Percentiles rank a stretch among this genome's conserved stretches.
Evolutionary conservation across 2,113 vertebrate species (phyloP).

Genomic region (Eulacestoma nigropectus): DNA sequence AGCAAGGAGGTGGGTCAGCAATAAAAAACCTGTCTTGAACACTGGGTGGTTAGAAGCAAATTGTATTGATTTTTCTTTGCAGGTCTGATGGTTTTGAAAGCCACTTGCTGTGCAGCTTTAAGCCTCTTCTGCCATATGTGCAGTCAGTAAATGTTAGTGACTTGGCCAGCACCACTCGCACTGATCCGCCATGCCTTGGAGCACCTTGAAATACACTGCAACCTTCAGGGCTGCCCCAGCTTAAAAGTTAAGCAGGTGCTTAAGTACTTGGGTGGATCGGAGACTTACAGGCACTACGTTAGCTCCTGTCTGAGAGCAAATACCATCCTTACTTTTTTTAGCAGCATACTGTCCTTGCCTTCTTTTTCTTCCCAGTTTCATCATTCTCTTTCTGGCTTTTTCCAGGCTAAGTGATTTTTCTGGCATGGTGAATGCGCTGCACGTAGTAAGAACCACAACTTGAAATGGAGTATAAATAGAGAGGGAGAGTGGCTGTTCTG

Average conservation of each 20-base stretch:
- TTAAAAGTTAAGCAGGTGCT: conserved; percentile 29
- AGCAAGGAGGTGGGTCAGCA: neutral
- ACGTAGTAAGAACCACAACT: neutral
- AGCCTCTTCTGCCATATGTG: conserved; percentile 30
- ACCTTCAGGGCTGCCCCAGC: neutral
- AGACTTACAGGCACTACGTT: accelerated
- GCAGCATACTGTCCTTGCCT: neutral
- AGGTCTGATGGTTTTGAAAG: conserved; percentile 34
- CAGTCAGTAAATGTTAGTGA: neutral
- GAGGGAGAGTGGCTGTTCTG: neutral
- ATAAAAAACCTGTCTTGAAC: neutral
- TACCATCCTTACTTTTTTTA: neutral
- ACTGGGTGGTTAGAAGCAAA: conserved; percentile 27
- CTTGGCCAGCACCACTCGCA: neutral
- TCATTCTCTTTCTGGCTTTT: neutral
- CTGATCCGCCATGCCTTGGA: neutral
- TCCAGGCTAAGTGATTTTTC: neutral
- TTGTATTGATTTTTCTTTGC: conserved; percentile 39
- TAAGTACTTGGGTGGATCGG: neutral
- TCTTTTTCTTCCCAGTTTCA: neutral
- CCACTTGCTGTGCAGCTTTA: conserved; percentile 40
- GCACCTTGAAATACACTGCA: conserved; percentile 2
- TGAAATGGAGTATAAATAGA: conserved; percentile 10
- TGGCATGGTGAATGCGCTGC: neutral
- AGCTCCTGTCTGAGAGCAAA: neutral